Base-by-base conservation (phyloP, 2,888 invertebrate genomes). In the Acrobeloides nanus region DNA sequence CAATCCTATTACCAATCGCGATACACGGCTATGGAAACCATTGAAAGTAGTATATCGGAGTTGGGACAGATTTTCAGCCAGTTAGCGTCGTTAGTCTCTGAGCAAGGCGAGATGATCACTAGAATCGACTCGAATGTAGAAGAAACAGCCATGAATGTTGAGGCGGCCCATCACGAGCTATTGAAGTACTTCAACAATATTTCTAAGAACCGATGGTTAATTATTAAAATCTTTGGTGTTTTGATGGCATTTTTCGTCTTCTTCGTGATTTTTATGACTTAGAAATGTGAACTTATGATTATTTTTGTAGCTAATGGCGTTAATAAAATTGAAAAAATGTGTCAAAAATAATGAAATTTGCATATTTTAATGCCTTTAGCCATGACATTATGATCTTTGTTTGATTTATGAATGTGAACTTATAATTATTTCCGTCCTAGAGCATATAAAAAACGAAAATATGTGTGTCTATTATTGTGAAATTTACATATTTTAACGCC, bases 161-260 rank as follows among this genome's bases (percentile, higher is more conserved):
- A 93, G 77, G 89, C 90, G 39, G 97, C 95, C 3, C 97, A 99
- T 74, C 81, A 86, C 51, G 92, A 97, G 80, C 87, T 99, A 64
- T 81, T 97, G 66, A 92, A 88, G 77, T 97, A 97, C 79, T 97
- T 99, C 76, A 89, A 62, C 86, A 61, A 86, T 46, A 87, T 99
- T 29, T 87, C 92, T 15, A 88, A 88, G 55, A 99, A 97, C 79
- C 83, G 97, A 67, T 95, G 93, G 85, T 81, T 97, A 26, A 97
- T 97, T 92, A 86, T 99, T 66, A 99, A 99, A 81, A 84, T 99
- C 62, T 97, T 99, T 79, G 95, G 86, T 44, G 88, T 97, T 55
- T 81, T 99, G 46, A 90, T 97, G 81, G 86, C 93, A 74, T 97
- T 99, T 81, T 97, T 99, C 76, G 85, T 97, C 77, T 88, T 99